Evolutionary conservation across 2,113 vertebrate genomes (phyloP).

Genomic region (Recurvirostra avosetta): DNA sequence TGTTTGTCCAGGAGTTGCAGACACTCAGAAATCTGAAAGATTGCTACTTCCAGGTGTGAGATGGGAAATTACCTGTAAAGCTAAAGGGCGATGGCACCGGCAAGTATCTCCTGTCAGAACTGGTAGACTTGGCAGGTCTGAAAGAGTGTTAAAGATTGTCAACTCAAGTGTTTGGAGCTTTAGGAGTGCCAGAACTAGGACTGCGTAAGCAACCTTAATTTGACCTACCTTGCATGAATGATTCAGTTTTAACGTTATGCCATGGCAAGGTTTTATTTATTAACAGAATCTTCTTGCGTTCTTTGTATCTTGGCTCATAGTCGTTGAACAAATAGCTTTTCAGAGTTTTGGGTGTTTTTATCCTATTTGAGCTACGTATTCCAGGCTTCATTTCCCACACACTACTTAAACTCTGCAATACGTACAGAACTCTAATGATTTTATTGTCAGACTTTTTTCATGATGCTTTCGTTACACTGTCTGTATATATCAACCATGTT

Average conservation of each 20-base stretch:
- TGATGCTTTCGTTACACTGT: background rate
- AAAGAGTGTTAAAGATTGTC: background rate
- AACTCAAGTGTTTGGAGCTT: background rate
- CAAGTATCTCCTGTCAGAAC: background rate
- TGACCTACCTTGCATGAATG: background rate
- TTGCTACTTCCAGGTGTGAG: background rate
- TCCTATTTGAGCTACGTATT: background rate
- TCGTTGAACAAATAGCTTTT: background rate
- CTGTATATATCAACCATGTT: background rate
- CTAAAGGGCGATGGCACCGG: background rate
- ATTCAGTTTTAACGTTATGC: background rate
- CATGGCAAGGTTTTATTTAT: background rate
- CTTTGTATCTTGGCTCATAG: background rate
- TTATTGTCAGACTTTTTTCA: background rate
- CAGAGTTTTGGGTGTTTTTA: background rate
- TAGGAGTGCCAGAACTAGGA: background rate
- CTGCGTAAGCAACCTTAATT: background rate
- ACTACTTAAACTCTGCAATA: background rate
- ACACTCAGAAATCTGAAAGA: background rate
- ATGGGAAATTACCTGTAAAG: background rate
- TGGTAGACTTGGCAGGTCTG: background rate
- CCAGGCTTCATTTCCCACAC: background rate
- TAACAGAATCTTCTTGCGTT: background rate
- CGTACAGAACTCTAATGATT: background rate
- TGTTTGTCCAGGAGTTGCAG: background rate